A percentile compares a stretch with the other conserved stretches of the same genome.
phyloP scores from a whole-genome alignment of 2,888 invertebrate species.

The Drosophila seclusa region DNA sequence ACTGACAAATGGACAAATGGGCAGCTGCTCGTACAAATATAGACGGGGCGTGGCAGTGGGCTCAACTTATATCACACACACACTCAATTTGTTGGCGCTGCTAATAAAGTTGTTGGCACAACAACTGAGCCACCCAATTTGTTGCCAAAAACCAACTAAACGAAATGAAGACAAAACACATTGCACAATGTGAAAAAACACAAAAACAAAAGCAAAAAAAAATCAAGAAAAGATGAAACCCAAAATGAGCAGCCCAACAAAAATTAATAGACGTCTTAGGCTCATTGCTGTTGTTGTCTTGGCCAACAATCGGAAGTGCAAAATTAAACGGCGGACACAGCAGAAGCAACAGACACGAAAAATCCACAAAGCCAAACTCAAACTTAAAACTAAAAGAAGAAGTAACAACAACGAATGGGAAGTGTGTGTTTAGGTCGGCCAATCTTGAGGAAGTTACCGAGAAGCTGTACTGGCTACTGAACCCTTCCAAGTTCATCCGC shows the following conservation, averaged over 20 bases:
- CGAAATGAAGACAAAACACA: conserved; percentile 44
- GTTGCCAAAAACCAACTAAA: conserved; percentile 55
- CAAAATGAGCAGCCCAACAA: conserved; percentile 35
- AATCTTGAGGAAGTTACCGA: conserved; percentile 34
- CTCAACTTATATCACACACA: conserved; percentile 46
- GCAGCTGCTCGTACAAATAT: conserved; percentile 15
- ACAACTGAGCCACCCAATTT: conserved; percentile 39
- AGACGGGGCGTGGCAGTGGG: conserved; percentile 40
- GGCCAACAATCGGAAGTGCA: conserved; percentile 76
- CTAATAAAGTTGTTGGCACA: conserved; percentile 74
- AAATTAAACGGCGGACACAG: conserved; percentile 72
- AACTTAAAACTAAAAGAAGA: conserved; percentile 12
- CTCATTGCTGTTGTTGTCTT: conserved; percentile 39
- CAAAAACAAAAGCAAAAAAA: conserved; percentile 37
- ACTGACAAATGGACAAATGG: conserved; percentile 29
- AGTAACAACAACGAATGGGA: conserved; percentile 6
- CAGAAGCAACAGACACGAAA: conserved; percentile 19
- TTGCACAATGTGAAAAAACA: conserved; percentile 51
- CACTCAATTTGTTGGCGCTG: conserved; percentile 60
- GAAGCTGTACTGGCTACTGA: conserved; percentile 28
- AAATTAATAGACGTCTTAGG: conserved; percentile 66
- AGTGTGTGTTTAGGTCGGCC: conserved; percentile 23
- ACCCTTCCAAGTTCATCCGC: conserved; percentile 52
- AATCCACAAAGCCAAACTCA: conserved; percentile 12
- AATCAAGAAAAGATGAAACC: conserved; percentile 28